Percentiles rank a stretch among this genome's conserved stretches.
These are phyloP conservation scores for Xenus cinereus DNA, from an alignment of 2,113 vertebrate genomes.

Conservation along the genomic window DNA sequence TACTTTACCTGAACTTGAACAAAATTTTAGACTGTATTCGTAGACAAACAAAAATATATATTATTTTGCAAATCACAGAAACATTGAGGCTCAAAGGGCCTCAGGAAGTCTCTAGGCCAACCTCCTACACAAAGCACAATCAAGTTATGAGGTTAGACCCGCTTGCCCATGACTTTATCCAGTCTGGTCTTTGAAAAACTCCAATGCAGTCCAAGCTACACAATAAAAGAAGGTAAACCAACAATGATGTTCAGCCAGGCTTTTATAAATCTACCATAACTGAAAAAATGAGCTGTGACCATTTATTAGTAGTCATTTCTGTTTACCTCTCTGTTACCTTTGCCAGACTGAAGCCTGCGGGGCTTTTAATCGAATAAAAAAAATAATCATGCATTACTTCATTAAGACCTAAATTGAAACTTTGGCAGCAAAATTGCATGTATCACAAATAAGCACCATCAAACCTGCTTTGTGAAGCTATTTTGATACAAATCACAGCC, in stretches of 20 bases:
- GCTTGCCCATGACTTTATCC: not conserved
- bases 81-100: not conserved
- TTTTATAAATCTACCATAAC: constrained; percentile 40
- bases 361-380: not conserved
- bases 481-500: not conserved
- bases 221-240: constrained; percentile 39
- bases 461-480: not conserved
- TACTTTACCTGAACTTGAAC: not conserved
- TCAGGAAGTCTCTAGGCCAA: not conserved
- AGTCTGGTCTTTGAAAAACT: not conserved
- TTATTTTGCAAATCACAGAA: not conserved
- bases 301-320: not conserved
- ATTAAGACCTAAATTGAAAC: not conserved
- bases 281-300: not conserved
- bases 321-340: not conserved
- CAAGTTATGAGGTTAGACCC: not conserved
- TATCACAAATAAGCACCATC: not conserved
- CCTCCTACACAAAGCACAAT: not conserved
- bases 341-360: not conserved
- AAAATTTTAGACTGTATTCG: not conserved
- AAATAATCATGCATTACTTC: not conserved
- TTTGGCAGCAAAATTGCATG: not conserved
- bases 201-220: not conserved
- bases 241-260: not conserved
- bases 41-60: not conserved